A percentile compares a stretch with the other conserved stretches of the same genome.
Conservation (phyloP, 2,797 vertebrate species). For the Crocodylus rhombifer region DNA sequence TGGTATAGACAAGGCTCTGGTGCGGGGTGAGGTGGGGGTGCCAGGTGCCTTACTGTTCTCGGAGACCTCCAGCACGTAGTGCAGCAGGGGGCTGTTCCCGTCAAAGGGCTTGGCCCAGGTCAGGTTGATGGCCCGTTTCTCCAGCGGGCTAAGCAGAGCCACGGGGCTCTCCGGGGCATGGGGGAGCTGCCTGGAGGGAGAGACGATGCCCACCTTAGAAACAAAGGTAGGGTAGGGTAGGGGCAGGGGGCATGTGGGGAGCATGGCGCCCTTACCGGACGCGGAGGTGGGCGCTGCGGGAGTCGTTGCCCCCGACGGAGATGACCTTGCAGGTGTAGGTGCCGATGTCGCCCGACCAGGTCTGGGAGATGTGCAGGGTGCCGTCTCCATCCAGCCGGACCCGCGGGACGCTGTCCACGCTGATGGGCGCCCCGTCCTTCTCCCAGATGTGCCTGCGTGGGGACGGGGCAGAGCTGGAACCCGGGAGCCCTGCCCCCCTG, state of each 20-base stretch:
- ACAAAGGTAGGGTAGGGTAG: neutral
- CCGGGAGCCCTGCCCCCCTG: neutral
- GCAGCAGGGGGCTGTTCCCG: constrained; percentile 95
- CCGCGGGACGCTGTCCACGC: constrained; percentile 84
- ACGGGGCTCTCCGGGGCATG: constrained; percentile 92
- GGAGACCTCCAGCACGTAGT: constrained; percentile 94
- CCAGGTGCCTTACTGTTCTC: constrained; percentile 92
- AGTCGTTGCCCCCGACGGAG: constrained; percentile 94
- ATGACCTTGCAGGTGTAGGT: constrained; percentile 94
- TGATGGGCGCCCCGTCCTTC: constrained; percentile 87
- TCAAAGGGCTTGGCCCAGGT: constrained; percentile 96
- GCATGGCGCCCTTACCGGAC: constrained; percentile 86
- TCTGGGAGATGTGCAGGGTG: constrained; percentile 95
- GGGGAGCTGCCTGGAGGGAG: constrained; percentile 90
- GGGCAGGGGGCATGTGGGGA: rapidly evolving
- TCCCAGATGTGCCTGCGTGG: constrained; percentile 91
- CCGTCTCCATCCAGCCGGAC: constrained; percentile 87
- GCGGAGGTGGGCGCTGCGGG: constrained; percentile 90
- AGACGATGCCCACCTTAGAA: neutral
- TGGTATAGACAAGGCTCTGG: neutral
- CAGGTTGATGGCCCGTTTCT: constrained; percentile 93
- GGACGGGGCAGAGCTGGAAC: neutral
- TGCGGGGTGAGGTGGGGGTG: neutral
- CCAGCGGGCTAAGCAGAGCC: constrained; percentile 85
- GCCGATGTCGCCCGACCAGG: constrained; percentile 97